These are phyloP conservation scores for Melanocharis versteri DNA, from an alignment of 2,113 vertebrate species.

Conservation along the genomic window DNA sequence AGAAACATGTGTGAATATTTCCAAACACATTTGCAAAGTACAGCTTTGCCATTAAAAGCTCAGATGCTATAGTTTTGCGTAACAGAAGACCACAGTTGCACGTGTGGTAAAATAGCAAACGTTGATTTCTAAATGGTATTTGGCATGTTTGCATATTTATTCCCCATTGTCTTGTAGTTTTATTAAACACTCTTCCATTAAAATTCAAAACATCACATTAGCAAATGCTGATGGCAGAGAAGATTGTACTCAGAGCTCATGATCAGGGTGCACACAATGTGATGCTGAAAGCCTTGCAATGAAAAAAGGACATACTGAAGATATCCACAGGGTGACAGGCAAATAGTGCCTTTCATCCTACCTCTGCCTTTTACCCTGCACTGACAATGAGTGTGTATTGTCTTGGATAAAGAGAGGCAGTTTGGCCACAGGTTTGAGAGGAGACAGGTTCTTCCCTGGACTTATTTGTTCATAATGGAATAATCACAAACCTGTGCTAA, in stretches of 20 bases:
- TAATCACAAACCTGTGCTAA: background rate
- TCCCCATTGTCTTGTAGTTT: background rate
- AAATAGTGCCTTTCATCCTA: background rate
- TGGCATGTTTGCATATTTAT: background rate
- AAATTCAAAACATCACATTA: background rate
- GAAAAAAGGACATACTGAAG: background rate
- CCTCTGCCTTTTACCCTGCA: background rate
- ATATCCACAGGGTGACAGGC: background rate
- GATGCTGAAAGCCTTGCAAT: background rate
- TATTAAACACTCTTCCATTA: background rate
- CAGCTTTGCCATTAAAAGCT: background rate
- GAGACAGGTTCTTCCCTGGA: background rate
- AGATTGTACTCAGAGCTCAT: background rate
- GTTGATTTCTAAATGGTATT: background rate
- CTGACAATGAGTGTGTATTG: fast-evolving
- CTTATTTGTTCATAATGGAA: background rate
- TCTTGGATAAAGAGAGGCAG: background rate
- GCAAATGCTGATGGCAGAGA: background rate
- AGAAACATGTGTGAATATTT: conserved; percentile 79
- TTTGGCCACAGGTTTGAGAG: background rate
- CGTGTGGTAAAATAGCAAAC: background rate
- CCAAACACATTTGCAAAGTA: conserved; percentile 48
- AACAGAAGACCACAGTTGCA: conserved; percentile 1
- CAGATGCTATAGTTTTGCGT: background rate
- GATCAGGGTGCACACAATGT: background rate